Percentiles rank a stretch among this genome's conserved stretches.
Evolutionary conservation across 2,113 vertebrate genomes (phyloP).

Genomic region (Regulus satrapa): DNA sequence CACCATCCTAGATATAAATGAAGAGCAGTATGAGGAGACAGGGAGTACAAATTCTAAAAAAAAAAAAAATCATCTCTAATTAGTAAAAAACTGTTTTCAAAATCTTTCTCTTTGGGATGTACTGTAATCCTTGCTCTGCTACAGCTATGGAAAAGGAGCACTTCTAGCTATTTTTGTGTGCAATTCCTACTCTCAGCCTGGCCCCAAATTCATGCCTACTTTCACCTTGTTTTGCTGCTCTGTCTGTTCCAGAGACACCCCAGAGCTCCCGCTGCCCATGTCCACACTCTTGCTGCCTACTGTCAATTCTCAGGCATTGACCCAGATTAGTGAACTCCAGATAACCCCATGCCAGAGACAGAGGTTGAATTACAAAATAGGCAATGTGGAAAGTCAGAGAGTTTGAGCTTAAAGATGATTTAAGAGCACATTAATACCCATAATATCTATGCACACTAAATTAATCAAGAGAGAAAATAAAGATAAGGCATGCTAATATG

Average conservation of each 20-base stretch:
- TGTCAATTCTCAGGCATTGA: not conserved
- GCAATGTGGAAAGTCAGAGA: not conserved
- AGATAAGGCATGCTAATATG: not conserved
- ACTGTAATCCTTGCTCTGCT: not conserved
- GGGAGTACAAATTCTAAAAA: not conserved
- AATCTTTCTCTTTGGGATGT: not conserved
- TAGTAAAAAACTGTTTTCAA: not conserved
- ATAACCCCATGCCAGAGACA: not conserved
- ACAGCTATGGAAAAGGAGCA: not conserved
- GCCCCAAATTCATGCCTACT: fast-evolving
- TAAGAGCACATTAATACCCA: not conserved
- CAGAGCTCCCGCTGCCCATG: fast-evolving
- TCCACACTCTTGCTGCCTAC: not conserved
- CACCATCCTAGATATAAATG: not conserved
- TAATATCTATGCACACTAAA: not conserved
- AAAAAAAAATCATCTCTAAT: not conserved
- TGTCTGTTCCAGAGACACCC: not conserved
- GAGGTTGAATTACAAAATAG: not conserved
- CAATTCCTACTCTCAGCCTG: not conserved
- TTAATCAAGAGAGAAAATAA: not conserved
- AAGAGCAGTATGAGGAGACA: not conserved
- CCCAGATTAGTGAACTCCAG: not conserved
- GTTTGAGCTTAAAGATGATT: not conserved
- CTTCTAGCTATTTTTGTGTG: not conserved
- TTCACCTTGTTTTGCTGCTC: not conserved